Base-by-base conservation (phyloP, 2,113 vertebrate species). In the Neomonachus schauinslandi region DNA sequence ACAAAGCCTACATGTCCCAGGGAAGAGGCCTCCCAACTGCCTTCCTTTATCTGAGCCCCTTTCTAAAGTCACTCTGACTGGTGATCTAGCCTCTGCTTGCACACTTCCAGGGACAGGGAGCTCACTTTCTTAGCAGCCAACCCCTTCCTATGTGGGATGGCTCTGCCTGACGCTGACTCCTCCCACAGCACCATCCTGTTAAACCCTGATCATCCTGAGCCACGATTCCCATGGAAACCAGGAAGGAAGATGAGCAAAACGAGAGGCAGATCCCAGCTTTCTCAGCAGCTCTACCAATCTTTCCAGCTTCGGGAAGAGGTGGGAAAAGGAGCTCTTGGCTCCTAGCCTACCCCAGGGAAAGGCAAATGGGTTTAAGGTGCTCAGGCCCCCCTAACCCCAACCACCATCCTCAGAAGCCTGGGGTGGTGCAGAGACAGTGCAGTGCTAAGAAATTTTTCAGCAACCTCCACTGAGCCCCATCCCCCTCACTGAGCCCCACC, bases 211-310 rank as follows among this genome's bases (percentile, higher is more conserved):
- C 46, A 22, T 72, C 57, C 88, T 39, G 90, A 91, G 88, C 18
- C 81, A 67, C 12, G 19, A 88, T 87, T 74, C 86, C 94, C 83
- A 92, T 69, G 92, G 94, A 88, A 94, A 93, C 80, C 57, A 59
- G 93, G 76, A 90, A 92, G 33, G 76, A 63, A 77, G 77, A 83
- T 1, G 39, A 61, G 90, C 72, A 77, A 79, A 51, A 72, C 57
- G 31, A 79, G 74, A 72, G 39, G 61, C 90, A 95, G 90, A 69
- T 49, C 7, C 42, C 69, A 89, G 49, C 63, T 39, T 91, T 93
- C 72, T 71, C 42, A 91, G 53, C 39, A 49, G n/a, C n/a, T 42
- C 81, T 96, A 33, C 18, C 6, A n/a, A n/a, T 26, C 63, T 89
- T 83, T 46, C 33, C 59, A 83, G 59, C 63, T n/a, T 76, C n/a